Percentiles rank a stretch among this genome's conserved stretches.
Evolutionary conservation across 2,113 vertebrate genomes (phyloP).

Genomic region (Steatornis caripensis): DNA sequence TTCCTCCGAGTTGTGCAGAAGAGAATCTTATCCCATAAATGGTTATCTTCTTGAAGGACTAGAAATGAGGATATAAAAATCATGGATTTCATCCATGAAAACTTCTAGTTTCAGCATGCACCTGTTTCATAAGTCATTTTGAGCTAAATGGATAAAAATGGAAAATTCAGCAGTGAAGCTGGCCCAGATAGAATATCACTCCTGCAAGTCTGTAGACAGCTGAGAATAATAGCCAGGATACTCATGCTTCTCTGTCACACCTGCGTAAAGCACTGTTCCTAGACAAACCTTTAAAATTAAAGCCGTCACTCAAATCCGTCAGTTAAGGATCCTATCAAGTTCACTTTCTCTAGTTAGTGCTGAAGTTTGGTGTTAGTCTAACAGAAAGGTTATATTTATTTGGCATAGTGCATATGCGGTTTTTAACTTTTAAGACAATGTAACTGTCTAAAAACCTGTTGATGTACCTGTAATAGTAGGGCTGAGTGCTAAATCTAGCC

Average conservation of each 20-base stretch:
- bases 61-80: conserved; percentile 41
- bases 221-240: conserved; percentile 22
- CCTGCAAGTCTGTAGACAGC: conserved; percentile 2
- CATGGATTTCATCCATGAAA: conserved; percentile 50
- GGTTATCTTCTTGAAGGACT: conserved; percentile 4
- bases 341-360: background rate
- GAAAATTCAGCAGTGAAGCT: conserved; percentile 26
- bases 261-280: background rate
- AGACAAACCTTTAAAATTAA: conserved; percentile 18
- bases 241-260: conserved; percentile 2
- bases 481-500: background rate
- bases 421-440: background rate
- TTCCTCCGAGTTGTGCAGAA: background rate
- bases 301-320: background rate
- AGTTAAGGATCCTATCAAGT: background rate
- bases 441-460: background rate
- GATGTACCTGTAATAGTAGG: background rate
- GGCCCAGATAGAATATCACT: conserved; percentile 20
- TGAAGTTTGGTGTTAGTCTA: background rate
- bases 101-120: conserved; percentile 19
- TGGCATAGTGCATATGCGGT: background rate
- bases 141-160: conserved; percentile 25
- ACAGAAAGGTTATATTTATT: background rate
- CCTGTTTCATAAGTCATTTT: conserved; percentile 50
- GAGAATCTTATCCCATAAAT: conserved; percentile 41